A percentile compares a stretch with the other conserved stretches of the same genome.
Conservation (phyloP, 2,888 invertebrate species). For the Zhuqinia jingwanae region DNA sequence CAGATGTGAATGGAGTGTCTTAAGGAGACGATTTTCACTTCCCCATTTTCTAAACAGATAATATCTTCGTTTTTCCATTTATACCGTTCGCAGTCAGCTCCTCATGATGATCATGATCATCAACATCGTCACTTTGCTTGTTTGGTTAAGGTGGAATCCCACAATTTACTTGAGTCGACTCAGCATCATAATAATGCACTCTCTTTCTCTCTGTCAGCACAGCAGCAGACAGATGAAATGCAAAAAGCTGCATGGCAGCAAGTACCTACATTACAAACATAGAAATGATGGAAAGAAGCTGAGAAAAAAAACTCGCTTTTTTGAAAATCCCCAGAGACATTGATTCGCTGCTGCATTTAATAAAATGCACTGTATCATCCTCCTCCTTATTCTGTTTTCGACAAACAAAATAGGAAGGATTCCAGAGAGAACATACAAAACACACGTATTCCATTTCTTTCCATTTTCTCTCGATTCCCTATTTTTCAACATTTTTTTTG, state of each 20-base stretch:
- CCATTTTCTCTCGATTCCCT: background rate
- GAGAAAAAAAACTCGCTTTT: background rate
- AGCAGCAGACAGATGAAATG: slow-evolving; percentile 18
- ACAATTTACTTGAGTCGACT: slow-evolving; percentile 40
- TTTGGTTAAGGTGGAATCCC: slow-evolving; percentile 18
- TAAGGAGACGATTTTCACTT: background rate
- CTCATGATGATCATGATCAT: slow-evolving; percentile 29
- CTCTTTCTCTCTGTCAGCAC: background rate
- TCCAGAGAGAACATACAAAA: too few species aligned
- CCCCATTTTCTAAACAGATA: slow-evolving; percentile 10
- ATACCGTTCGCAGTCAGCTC: background rate
- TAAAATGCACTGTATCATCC: slow-evolving; percentile 53
- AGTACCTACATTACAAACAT: background rate
- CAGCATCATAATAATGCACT: slow-evolving; percentile 44
- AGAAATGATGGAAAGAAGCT: slow-evolving; percentile 37
- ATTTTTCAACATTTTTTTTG: slow-evolving; percentile 20
- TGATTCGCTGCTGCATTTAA: slow-evolving; percentile 55
- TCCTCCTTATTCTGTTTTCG: background rate
- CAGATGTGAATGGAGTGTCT: background rate
- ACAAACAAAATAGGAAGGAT: background rate
- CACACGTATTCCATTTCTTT: background rate
- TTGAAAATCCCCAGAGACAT: slow-evolving; percentile 60
- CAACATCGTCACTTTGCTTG: background rate
- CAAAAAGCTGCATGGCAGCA: slow-evolving; percentile 16
- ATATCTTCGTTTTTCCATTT: background rate